Evolutionary conservation across 23 tunicate genomes (phyloP), one percentile per base, ranked within the genome.

Genomic region (Trididemnum nubilum): DNA sequence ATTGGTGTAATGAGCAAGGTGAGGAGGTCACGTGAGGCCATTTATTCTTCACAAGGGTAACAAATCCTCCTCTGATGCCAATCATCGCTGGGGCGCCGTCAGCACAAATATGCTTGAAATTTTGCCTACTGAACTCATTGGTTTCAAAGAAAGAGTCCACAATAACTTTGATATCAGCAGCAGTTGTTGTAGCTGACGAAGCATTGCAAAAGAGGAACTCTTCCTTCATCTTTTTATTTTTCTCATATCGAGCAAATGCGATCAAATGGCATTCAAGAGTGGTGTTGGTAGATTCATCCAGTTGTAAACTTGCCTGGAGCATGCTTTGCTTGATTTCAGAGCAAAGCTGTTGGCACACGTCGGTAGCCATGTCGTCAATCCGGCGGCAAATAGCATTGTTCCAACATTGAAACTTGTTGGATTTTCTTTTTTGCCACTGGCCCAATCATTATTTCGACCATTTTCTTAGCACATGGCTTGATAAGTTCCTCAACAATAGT

Each of bases 11-110:
- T n/a, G 82, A 77, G 28, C 82, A 77, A 72, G 57, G 82, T 5
- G 72, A 77, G 25, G 82, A 77, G 24, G 82, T 77, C 38, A 77
- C 82, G 32, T 77, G 82, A 57, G 82, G 82, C 82, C 82, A 77
- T 77, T 77, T 72, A 12, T 77, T 77, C 28, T 77, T 77, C 39
- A 77, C 82, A 57, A 77, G 36, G 5, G 72, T 58, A 31, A 73
- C 79, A 39, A 73, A 73, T 38, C 79, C 79, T 73, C 33, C 60
- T 49, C 29, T 73, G 60, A 39, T 28, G 79, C 79, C 79, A 73
- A 73, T 28, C 59, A 73, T 73, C 25, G 74, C 74, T 67, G 74
- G 74, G 38, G 74, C 74, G 25, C 71, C 71, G 71, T 77, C 82
- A 29, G 82, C 57, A 33, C 82, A 77, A 32, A 77, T 58, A 28